A percentile compares a stretch with the other conserved stretches of the same genome.
These are phyloP conservation scores for Drosophila oshimai DNA, from an alignment of 1,140 invertebrate species.

Conservation along the genomic window DNA sequence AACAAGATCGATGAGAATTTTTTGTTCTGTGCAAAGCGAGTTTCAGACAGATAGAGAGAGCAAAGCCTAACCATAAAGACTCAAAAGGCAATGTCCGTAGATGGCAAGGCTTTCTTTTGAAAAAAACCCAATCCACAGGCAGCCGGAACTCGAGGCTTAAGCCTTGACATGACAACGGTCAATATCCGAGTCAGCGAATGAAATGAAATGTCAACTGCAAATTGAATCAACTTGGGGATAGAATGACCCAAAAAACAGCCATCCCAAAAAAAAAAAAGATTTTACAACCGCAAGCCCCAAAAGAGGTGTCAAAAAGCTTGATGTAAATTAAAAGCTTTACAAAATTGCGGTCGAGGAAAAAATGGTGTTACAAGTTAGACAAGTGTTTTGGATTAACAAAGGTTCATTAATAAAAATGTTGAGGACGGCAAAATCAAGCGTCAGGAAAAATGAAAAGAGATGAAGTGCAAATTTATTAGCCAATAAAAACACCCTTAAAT, in stretches of 20 bases:
- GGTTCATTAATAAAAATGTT: background rate
- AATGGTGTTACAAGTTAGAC: conserved; percentile 8
- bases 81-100: conserved; percentile 32
- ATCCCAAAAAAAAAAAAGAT: conserved; percentile 3
- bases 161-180: conserved; percentile 25
- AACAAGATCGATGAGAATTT: too few relatives aligned
- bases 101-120: conserved; percentile 34
- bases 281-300: background rate
- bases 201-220: conserved; percentile 42
- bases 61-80: conserved; percentile 8
- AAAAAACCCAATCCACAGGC: conserved; percentile 15
- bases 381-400: conserved; percentile 17
- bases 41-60: background rate
- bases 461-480: too few relatives aligned
- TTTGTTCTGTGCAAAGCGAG: background rate
- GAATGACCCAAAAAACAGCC: background rate
- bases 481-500: too few relatives aligned
- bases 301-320: conserved; percentile 11
- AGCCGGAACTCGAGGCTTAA: conserved; percentile 10
- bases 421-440: background rate
- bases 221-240: conserved; percentile 28
- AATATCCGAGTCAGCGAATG: conserved; percentile 12
- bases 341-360: background rate
- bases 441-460: background rate
- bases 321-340: conserved; percentile 11